Evolutionary conservation across 2,113 vertebrate species (phyloP).

Genomic region (Lamprotornis superbus): DNA sequence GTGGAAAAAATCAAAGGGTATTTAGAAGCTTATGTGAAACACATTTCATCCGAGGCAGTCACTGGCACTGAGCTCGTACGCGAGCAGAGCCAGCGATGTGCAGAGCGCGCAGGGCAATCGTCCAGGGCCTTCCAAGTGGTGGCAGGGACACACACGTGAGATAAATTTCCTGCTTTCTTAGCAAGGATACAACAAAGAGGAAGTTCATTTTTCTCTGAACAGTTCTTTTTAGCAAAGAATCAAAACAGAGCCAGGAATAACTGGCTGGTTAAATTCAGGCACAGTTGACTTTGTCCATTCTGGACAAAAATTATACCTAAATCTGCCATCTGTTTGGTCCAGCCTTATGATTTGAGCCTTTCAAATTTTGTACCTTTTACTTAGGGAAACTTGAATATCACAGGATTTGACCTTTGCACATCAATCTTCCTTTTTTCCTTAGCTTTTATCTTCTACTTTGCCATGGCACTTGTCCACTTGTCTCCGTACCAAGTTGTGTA

Average conservation of each 20-base stretch:
- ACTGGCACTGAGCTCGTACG: neutral
- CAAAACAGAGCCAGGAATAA: neutral
- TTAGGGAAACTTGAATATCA: neutral
- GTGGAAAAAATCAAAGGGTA: conserved; percentile 16
- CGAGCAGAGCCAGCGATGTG: neutral
- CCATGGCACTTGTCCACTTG: neutral
- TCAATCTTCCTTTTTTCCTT: neutral
- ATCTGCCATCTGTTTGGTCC: neutral
- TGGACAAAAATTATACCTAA: neutral
- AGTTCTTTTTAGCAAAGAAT: neutral
- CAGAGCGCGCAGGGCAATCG: accelerated
- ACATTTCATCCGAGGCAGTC: neutral
- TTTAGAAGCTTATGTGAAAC: conserved; percentile 17
- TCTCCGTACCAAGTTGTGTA: neutral
- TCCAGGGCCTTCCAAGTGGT: neutral
- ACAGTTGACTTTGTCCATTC: neutral
- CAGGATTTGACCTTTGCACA: neutral
- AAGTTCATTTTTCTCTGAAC: neutral
- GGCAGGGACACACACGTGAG: neutral
- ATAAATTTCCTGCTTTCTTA: neutral
- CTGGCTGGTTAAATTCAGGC: neutral
- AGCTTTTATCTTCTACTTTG: neutral
- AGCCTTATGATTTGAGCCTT: neutral
- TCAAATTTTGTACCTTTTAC: neutral
- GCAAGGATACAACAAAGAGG: neutral